Percentiles rank a stretch among this genome's conserved stretches.
phyloP scores from a whole-genome alignment of 30 jellyfish, hydroid and myxozoan genomes.

The Aurelia aurita complex sp. Pacific region DNA sequence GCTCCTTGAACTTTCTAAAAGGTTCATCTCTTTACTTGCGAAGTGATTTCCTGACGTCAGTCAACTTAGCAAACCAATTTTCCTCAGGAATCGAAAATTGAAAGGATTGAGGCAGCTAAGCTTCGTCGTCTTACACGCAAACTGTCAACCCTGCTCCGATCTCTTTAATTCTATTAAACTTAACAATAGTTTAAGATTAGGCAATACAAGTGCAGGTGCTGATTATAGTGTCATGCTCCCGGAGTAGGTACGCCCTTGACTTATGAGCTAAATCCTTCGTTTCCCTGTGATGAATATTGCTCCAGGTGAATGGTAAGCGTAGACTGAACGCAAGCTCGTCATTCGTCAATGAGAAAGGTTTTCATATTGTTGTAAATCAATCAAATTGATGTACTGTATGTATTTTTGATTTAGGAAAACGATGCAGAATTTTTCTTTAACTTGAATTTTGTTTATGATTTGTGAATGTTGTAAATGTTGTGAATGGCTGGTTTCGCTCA shows the following conservation, averaged over 20 bases:
- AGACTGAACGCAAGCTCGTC: no score
- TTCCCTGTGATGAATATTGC: no score
- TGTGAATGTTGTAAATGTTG: no score
- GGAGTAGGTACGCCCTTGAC: constrained; percentile 33
- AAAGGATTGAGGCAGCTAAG: constrained; percentile 36
- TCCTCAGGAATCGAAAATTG: constrained; percentile 34
- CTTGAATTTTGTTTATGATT: no score
- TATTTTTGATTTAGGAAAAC: no score
- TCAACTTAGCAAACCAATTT: constrained; percentile 2
- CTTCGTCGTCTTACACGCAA: constrained; percentile 15
- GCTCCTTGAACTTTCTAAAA: no score
- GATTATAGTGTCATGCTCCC: background rate
- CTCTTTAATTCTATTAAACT: constrained; percentile 64
- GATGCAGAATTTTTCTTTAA: no score
- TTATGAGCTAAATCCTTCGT: background rate
- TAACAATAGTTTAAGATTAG: constrained; percentile 62
- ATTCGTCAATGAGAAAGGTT: no score
- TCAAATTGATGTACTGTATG: no score
- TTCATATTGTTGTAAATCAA: no score
- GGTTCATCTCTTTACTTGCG: background rate
- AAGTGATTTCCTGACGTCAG: background rate
- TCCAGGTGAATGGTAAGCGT: no score
- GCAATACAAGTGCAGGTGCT: constrained; percentile 50
- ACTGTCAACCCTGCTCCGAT: constrained; percentile 34
- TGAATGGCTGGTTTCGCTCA: no score